Percentiles rank a stretch among this genome's conserved stretches.
Evolutionary conservation across 2,888 invertebrate genomes (phyloP).

Genomic region (Drosophila meridionalis): DNA sequence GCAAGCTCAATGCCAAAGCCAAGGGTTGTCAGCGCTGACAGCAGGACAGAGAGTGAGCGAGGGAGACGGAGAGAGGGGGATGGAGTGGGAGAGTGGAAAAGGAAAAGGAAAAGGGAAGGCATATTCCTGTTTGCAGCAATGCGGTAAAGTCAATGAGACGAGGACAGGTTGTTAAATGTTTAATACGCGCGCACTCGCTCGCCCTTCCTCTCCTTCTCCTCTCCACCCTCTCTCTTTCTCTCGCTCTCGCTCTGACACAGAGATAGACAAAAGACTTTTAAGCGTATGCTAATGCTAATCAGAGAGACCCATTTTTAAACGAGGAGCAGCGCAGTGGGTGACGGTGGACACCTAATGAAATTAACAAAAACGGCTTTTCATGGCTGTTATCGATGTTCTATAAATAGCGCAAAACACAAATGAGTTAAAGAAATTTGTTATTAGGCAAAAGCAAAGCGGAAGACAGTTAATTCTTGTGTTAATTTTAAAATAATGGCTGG

Average conservation of each 20-base stretch:
- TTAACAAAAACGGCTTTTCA: constrained; percentile 25
- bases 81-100: not conserved
- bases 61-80: not conserved
- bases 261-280: constrained; percentile 70
- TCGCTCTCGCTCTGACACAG: constrained; percentile 8
- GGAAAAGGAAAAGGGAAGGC: not conserved
- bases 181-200: constrained; percentile 52
- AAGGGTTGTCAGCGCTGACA: constrained; percentile 22
- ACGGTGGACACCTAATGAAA: constrained; percentile 16
- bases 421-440: not conserved
- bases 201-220: not conserved
- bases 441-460: not conserved
- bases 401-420: not conserved
- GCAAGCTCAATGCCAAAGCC: constrained; percentile 26
- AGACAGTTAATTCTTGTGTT: not conserved
- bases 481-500: not conserved
- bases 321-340: not conserved
- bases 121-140: constrained; percentile 61
- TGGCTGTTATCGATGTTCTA: not conserved
- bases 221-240: not conserved
- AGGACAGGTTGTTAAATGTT: constrained; percentile 77
- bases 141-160: constrained; percentile 78
- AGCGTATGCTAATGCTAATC: constrained; percentile 45
- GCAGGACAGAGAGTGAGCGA: not conserved
- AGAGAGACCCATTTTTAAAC: constrained; percentile 10